phyloP scores from a whole-genome alignment of 2,113 vertebrate species.

The Oryzias woworae region DNA sequence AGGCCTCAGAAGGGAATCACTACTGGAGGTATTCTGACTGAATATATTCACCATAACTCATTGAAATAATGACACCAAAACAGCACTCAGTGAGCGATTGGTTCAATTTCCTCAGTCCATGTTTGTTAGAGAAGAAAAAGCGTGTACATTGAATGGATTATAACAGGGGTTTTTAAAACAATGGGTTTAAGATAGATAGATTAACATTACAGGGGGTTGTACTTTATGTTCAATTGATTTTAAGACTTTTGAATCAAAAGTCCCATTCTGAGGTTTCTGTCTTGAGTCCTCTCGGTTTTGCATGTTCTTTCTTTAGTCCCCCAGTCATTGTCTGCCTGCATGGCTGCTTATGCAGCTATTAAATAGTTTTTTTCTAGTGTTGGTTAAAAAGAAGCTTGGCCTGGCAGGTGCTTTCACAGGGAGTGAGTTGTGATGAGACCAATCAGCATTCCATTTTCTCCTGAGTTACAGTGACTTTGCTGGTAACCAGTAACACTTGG shows the following conservation, averaged over 20 bases:
- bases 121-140: slow-evolving; percentile 71
- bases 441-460: slow-evolving; percentile 67
- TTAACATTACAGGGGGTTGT: slow-evolving; percentile 74
- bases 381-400: slow-evolving; percentile 56
- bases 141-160: slow-evolving; percentile 75
- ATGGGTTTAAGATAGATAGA: slow-evolving; percentile 76
- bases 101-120: slow-evolving; percentile 60
- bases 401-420: slow-evolving; percentile 61
- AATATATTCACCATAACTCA: slow-evolving; percentile 35
- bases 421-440: slow-evolving; percentile 48
- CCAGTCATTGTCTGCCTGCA: slow-evolving; percentile 46
- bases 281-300: slow-evolving; percentile 59
- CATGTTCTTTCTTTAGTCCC: slow-evolving; percentile 56
- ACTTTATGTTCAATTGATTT: slow-evolving; percentile 74
- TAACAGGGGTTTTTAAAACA: slow-evolving; percentile 68
- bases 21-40: slow-evolving; percentile 34
- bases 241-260: slow-evolving; percentile 64
- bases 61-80: slow-evolving; percentile 48
- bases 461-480: slow-evolving; percentile 51
- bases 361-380: slow-evolving; percentile 60
- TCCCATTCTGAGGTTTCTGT: slow-evolving; percentile 57
- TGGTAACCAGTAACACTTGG: slow-evolving; percentile 49
- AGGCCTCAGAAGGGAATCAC: slow-evolving; percentile 34
- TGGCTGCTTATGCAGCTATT: slow-evolving; percentile 61
- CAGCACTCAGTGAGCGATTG: slow-evolving; percentile 44